These are phyloP conservation scores for Protobothrops mucrosquamatus DNA, from an alignment of 2,113 vertebrate genomes.

Conservation along the genomic window DNA sequence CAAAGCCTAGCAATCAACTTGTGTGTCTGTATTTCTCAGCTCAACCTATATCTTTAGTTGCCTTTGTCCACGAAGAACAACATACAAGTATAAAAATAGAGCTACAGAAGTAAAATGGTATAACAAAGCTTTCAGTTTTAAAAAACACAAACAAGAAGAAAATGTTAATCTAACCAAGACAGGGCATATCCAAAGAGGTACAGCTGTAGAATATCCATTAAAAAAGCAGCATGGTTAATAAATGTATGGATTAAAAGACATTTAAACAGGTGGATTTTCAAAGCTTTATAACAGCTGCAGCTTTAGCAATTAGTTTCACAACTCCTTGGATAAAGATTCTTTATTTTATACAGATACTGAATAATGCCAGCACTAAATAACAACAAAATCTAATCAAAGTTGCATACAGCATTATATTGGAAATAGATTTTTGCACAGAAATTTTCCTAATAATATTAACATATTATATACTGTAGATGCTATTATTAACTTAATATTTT, in stretches of 20 bases:
- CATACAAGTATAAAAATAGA: not conserved
- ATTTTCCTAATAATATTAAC: not conserved
- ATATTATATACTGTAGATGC: not conserved
- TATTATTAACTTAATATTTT: not conserved
- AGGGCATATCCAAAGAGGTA: not conserved
- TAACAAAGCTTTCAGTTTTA: not conserved
- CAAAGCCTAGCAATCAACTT: not conserved
- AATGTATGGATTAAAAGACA: not conserved
- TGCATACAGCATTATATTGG: not conserved
- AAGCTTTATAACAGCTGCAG: not conserved
- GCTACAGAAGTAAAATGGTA: not conserved
- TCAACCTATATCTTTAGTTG: not conserved
- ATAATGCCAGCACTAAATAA: not conserved
- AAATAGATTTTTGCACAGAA: not conserved
- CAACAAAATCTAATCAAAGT: not conserved
- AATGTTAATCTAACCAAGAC: not conserved
- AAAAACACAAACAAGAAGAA: not conserved
- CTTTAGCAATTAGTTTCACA: not conserved
- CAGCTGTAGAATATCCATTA: not conserved
- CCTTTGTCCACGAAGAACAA: not conserved
- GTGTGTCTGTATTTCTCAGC: not conserved
- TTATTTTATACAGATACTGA: not conserved
- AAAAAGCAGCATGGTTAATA: not conserved
- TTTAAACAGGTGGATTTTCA: not conserved
- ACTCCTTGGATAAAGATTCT: not conserved